Evolutionary conservation across 2,888 invertebrate species (phyloP), one percentile per base, ranked within the genome.

Genomic region (Drosophila borealis): DNA sequence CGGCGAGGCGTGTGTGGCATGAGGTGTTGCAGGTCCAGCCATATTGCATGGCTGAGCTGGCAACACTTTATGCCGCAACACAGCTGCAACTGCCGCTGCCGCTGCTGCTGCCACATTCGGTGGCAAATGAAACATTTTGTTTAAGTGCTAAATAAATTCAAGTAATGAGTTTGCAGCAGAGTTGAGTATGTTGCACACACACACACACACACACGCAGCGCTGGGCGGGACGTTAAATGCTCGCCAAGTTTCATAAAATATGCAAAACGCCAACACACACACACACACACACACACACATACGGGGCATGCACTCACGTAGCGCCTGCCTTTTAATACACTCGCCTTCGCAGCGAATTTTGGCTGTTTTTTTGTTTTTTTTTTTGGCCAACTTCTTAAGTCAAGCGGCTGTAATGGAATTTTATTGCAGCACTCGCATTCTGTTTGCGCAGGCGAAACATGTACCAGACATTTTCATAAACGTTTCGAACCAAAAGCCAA

Each of bases 81-180:
- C 39, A 14, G 14, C 36, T 41, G 45, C 39, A 41, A 29, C 19
- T 34, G 19, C 41, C 33, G 71, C 10, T 34, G n/a, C 34, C 5
- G 21, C 5, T 41, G 33, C 14, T 39, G 25, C 53, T 37, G 76
- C 19, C 33, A n/a, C 60, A 42, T 29, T 39, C 51, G 41, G 41
- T 48, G 71, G 88, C 81, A 70, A 85, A 88, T 86, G 89, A 86
- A 87, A 87, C 89, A 87, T 87, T 87, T 84, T 80, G 81, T 89
- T 88, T 86, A 87, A 87, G 86, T 87, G 86, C 88, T 70, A 87
- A 87, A 89, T 87, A 89, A 86, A 86, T 86, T 86, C 88, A 75
- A 78, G 86, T 89, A 86, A 86, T 86, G 89, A 86, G 87, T 87
- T 86, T 89, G 80, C 76, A 73, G 77, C 89, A 6, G 29, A 29